phyloP scores from a whole-genome alignment of 2,888 invertebrate genomes.

The Nephrotoma guestfalica region DNA sequence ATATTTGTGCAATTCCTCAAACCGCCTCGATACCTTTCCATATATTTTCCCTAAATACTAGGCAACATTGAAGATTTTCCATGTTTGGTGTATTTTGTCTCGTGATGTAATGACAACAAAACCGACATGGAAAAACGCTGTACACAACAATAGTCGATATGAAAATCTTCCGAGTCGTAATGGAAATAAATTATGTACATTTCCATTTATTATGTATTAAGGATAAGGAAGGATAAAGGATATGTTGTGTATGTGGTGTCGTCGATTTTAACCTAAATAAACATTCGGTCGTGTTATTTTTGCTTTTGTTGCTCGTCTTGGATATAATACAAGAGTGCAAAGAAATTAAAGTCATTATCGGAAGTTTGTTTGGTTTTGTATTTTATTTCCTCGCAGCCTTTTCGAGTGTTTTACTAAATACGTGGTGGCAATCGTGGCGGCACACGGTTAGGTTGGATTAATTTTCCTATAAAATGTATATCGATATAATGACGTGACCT shows the following conservation, averaged over 20 bases:
- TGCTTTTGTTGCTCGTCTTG: not conserved
- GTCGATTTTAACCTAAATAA: not conserved
- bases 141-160: not conserved
- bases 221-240: not conserved
- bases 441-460: not conserved
- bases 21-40: not conserved
- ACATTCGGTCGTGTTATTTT: not conserved
- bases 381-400: not conserved
- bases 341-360: not conserved
- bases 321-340: not conserved
- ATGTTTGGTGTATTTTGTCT: not conserved
- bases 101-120: not conserved
- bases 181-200: not conserved
- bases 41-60: not conserved
- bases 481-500: not conserved
- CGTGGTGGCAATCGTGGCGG: not conserved
- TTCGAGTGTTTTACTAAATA: not conserved
- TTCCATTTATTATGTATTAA: not conserved
- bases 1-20: not conserved
- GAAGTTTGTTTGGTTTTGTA: not conserved
- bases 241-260: not conserved
- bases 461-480: not conserved
- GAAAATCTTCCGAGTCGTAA: not conserved
- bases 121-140: not conserved
- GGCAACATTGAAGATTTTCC: not conserved